A percentile compares a stretch with the other conserved stretches of the same genome.
These are phyloP conservation scores for Peucedramus taeniatus DNA, from an alignment of 2,113 vertebrate genomes.

Conservation along the genomic window DNA sequence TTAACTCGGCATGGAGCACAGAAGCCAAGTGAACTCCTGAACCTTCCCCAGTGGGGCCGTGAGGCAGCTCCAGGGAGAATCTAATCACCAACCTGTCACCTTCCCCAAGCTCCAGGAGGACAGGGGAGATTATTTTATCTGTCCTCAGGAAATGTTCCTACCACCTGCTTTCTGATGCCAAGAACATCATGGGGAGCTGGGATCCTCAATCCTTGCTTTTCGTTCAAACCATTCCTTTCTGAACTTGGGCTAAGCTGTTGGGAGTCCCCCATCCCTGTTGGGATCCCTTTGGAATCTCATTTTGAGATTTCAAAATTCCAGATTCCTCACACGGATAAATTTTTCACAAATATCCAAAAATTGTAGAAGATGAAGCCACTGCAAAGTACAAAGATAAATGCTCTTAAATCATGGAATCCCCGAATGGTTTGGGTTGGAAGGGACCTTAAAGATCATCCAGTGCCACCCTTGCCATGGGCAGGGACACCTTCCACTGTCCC, in stretches of 20 bases:
- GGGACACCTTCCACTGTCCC: not conserved
- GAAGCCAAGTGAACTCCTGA: slow-evolving; percentile 20
- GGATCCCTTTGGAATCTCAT: too few species aligned
- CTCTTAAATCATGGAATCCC: not conserved
- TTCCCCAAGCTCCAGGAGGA: not conserved
- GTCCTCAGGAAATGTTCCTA: not conserved
- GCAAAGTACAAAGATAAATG: not conserved
- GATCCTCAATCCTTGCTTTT: not conserved
- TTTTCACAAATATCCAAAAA: not conserved
- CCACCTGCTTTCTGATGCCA: not conserved
- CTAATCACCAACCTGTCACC: not conserved
- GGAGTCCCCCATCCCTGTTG: not conserved
- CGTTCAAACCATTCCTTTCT: not conserved
- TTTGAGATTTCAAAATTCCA: not conserved
- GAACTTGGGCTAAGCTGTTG: not conserved
- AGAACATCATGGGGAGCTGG: not conserved
- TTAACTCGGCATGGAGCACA: not conserved
- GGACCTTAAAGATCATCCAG: rapidly evolving
- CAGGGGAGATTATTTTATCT: not conserved
- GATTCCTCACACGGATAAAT: rapidly evolving
- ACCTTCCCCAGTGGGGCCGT: not conserved
- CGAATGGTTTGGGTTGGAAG: not conserved
- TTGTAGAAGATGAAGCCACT: not conserved
- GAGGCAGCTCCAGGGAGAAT: not conserved
- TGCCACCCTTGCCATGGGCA: not conserved